Evolutionary conservation across 2,797 vertebrate species (phyloP).

Genomic region (Xiphophorus birchmanni): DNA sequence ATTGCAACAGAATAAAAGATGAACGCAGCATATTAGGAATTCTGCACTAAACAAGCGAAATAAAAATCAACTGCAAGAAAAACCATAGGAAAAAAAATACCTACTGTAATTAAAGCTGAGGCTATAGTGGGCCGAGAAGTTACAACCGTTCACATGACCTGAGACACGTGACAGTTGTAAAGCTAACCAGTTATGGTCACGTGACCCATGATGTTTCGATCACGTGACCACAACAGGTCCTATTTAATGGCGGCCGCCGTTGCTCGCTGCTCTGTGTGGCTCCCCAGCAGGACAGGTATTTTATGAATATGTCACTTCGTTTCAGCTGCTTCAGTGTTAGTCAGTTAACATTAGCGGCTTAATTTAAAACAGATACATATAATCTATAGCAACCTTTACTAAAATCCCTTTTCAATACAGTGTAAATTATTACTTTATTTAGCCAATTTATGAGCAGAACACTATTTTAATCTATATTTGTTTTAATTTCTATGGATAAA

Average conservation of each 20-base stretch:
- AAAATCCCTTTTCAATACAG: not conserved
- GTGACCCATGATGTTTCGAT: not conserved
- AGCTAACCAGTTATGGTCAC: conserved; percentile 3
- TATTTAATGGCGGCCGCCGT: conserved; percentile 57
- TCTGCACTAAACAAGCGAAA: not conserved
- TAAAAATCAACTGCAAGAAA: not conserved
- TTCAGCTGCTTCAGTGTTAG: not conserved
- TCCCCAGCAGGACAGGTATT: conserved; percentile 63
- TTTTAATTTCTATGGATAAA: not conserved
- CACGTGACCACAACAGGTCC: conserved; percentile 67
- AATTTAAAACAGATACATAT: not conserved
- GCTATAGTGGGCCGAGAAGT: not conserved
- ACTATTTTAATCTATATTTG: not conserved
- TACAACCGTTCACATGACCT: not conserved
- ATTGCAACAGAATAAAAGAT: not conserved
- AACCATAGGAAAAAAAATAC: not conserved
- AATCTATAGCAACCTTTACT: not conserved
- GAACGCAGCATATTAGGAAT: not conserved
- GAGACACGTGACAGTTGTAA: not conserved
- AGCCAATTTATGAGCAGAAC: not conserved
- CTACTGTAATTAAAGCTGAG: not conserved
- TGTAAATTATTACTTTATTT: not conserved
- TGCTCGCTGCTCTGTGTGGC: conserved; percentile 36
- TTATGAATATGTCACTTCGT: not conserved
- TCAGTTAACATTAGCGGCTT: not conserved